phyloP scores from a whole-genome alignment of 1,140 invertebrate genomes.

The Ectropis grisescens region DNA sequence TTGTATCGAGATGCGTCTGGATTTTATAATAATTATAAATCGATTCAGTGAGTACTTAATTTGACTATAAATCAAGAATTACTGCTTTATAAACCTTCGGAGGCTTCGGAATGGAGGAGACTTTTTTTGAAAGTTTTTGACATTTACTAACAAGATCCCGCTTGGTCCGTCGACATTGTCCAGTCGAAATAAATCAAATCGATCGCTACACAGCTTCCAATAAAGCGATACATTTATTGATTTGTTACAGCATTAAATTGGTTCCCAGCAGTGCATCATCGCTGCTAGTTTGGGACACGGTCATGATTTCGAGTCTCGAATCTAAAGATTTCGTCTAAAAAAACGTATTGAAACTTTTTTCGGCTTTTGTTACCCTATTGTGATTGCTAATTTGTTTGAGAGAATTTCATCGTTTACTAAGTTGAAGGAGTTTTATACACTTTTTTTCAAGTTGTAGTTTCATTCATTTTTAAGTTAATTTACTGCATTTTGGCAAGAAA shows the following conservation, averaged over 20 bases:
- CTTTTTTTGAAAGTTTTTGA: slow-evolving; percentile 44
- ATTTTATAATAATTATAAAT: no score
- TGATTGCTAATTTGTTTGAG: slow-evolving; percentile 15
- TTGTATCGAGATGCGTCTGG: no score
- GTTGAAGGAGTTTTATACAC: no score
- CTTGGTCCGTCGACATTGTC: slow-evolving; percentile 40
- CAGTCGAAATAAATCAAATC: slow-evolving; percentile 60
- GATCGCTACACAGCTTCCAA: slow-evolving; percentile 61
- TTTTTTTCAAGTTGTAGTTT: no score
- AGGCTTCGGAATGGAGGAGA: no score
- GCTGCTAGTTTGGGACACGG: slow-evolving; percentile 26
- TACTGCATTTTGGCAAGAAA: no score
- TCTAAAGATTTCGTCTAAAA: slow-evolving; percentile 19
- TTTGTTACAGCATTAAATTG: slow-evolving; percentile 68
- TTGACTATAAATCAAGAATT: no score
- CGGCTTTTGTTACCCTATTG: slow-evolving; percentile 15
- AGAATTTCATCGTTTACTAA: no score
- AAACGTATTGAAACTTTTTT: slow-evolving; percentile 18
- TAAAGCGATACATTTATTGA: slow-evolving; percentile 68
- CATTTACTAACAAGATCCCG: slow-evolving; percentile 65
- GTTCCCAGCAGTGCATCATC: slow-evolving; percentile 56
- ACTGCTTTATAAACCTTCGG: no score
- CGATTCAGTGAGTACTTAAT: no score
- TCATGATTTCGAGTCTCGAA: slow-evolving; percentile 21
- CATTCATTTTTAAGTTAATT: no score